Evolutionary conservation across 2,888 invertebrate genomes (phyloP).

Genomic region (Dryadula phaetusa): DNA sequence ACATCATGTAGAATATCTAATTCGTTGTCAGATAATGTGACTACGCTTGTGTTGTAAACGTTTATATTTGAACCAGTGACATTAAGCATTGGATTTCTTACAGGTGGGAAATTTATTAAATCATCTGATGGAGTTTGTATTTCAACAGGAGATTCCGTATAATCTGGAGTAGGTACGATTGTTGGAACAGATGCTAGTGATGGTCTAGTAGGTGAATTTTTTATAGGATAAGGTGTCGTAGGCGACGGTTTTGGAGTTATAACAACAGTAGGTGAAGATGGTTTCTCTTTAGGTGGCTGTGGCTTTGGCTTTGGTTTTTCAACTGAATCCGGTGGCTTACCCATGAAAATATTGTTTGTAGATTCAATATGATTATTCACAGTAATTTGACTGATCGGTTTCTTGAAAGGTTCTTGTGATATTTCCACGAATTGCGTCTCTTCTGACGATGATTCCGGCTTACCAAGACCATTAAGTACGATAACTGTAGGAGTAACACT

Average conservation of each 20-base stretch:
- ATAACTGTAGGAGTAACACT: conserved; percentile 80
- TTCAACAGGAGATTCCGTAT: conserved; percentile 74
- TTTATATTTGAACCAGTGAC: conserved; percentile 84
- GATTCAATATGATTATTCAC: conserved; percentile 86
- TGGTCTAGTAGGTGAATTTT: conserved; percentile 54
- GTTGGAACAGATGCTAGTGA: conserved; percentile 52
- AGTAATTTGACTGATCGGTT: conserved; percentile 80
- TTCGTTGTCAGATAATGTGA: conserved; percentile 79
- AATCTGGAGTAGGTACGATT: conserved; percentile 60
- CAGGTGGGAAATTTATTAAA: conserved; percentile 92
- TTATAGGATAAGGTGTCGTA: conserved; percentile 70
- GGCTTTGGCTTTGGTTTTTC: conserved; percentile 74
- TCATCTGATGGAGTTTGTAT: conserved; percentile 88
- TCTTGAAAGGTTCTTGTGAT: conserved; percentile 80
- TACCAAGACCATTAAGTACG: conserved; percentile 67
- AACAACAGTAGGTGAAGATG: conserved; percentile 85
- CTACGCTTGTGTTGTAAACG: conserved; percentile 76
- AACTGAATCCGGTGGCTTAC: conserved; percentile 66
- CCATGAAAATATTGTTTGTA: conserved; percentile 80
- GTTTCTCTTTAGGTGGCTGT: conserved; percentile 70
- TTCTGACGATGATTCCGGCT: conserved; percentile 58
- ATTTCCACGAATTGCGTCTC: conserved; percentile 77
- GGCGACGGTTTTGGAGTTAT: conserved; percentile 88
- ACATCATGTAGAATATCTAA: conserved; percentile 79
- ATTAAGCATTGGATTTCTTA: conserved; percentile 92